Evolutionary conservation across 2,113 vertebrate species (phyloP), one percentile per base, ranked within the genome.

Genomic region (Amazona guildingii): DNA sequence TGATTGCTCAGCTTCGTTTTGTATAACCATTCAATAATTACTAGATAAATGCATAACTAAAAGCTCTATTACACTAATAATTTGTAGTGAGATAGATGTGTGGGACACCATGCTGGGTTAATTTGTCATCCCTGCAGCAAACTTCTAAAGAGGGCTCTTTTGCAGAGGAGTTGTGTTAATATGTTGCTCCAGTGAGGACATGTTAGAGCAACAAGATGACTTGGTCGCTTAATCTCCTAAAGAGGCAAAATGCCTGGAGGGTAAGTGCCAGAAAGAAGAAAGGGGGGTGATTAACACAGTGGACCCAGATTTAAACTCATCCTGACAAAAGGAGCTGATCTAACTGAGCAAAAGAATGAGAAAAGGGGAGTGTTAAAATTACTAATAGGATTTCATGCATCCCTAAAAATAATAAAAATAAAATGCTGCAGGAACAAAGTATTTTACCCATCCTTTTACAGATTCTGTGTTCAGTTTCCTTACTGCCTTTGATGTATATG

Each of bases 11-110:
- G 97, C 97, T 97, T 89, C 96, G 78, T 97, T 98, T 95, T 97
- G 95, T 98, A 96, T 90, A 97, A 97, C 96, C 49, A 37, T 97
- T 98, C 98, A 97, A 97, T 98, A 98, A 98, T 98, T 98, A 97
- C 97, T 95, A 98, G 97, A 98, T 98, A 98, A 98, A 98, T 98
- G 97, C 98, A 98, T 98, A 97, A 98, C 97, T 98, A 98, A 98
- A 98, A 98, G 98, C 97, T 98, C 98, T 97, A 98, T 98, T 98
- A 98, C 97, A 96, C 97, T 98, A 98, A 98, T 98, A 98, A 98
- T 98, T 98, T 97, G 97, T 97, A 97, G 95, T 51, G 96, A 98
- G 97, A 98, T 98, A 97, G 98, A 98, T 98, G 97, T 97, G 97
- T 97, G 96, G 95, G 97, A 97, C 97, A 95, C 94, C 98, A 98